A percentile compares a stretch with the other conserved stretches of the same genome.
phyloP scores from a whole-genome alignment of 2,888 invertebrate species.

The Drosophila koepferae region DNA sequence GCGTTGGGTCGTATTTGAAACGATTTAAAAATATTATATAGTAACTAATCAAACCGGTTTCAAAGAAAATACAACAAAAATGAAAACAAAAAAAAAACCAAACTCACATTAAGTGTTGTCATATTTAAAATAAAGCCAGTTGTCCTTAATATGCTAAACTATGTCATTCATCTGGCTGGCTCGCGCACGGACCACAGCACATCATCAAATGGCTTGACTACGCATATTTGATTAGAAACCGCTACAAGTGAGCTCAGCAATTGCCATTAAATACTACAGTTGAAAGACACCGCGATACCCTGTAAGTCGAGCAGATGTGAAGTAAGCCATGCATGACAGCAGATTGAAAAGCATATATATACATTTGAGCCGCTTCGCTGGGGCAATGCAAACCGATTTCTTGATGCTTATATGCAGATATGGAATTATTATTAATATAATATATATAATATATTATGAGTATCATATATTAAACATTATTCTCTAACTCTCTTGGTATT shows the following conservation, averaged over 20 bases:
- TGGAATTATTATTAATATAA: not conserved
- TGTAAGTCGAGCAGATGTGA: not conserved
- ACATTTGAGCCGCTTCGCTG: not conserved
- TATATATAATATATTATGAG: no score
- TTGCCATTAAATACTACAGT: constrained; percentile 6
- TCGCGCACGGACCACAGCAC: not conserved
- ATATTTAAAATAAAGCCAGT: constrained; percentile 33
- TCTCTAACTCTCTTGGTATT: no score
- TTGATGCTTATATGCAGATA: not conserved
- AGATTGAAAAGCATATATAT: not conserved
- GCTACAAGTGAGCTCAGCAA: not conserved
- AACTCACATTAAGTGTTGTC: constrained; percentile 27
- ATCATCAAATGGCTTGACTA: constrained; percentile 15
- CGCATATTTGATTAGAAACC: constrained; percentile 32
- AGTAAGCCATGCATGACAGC: not conserved
- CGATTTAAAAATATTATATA: constrained; percentile 22
- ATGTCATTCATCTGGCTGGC: constrained; percentile 15
- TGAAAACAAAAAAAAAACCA: not conserved
- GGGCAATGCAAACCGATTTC: not conserved
- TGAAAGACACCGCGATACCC: constrained; percentile 7
- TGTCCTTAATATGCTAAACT: constrained; percentile 9
- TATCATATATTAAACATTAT: no score
- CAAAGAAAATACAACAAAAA: constrained; percentile 6
- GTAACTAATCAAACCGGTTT: constrained; percentile 49
- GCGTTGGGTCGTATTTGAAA: constrained; percentile 15